phyloP scores from a whole-genome alignment of 2,888 invertebrate genomes.

The Yponomeuta sedellus region DNA sequence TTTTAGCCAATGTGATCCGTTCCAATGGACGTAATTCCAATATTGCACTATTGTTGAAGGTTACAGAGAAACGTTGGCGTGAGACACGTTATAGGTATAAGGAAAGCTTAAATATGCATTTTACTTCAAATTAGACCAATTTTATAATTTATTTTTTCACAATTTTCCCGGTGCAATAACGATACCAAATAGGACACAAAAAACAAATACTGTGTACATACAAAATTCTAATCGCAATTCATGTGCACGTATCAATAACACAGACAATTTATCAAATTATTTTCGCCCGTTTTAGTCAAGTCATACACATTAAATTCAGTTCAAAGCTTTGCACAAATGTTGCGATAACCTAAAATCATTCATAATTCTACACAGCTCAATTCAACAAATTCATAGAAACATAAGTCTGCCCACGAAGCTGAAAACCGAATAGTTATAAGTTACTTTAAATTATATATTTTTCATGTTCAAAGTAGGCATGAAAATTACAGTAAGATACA shows the following conservation, averaged over 20 bases:
- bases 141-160: too few species aligned
- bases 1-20: constrained; percentile 50
- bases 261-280: neutral
- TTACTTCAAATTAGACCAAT: neutral
- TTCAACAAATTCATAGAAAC: constrained; percentile 26
- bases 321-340: constrained; percentile 22
- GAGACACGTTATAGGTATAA: neutral
- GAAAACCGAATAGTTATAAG: neutral
- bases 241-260: neutral
- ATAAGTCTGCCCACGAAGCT: constrained; percentile 11
- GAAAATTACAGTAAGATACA: neutral
- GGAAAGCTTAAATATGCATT: neutral
- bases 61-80: constrained; percentile 24
- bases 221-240: neutral
- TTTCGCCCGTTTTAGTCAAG: neutral
- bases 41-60: constrained; percentile 62
- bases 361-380: constrained; percentile 25
- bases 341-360: constrained; percentile 18
- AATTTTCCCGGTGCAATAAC: neutral
- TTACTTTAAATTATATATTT: too few species aligned
- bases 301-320: constrained; percentile 22
- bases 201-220: neutral
- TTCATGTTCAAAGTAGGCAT: neutral
- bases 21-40: constrained; percentile 50
- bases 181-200: neutral